Evolutionary conservation across 2,888 invertebrate species (phyloP).

Genomic region (Myopa testacea): DNA sequence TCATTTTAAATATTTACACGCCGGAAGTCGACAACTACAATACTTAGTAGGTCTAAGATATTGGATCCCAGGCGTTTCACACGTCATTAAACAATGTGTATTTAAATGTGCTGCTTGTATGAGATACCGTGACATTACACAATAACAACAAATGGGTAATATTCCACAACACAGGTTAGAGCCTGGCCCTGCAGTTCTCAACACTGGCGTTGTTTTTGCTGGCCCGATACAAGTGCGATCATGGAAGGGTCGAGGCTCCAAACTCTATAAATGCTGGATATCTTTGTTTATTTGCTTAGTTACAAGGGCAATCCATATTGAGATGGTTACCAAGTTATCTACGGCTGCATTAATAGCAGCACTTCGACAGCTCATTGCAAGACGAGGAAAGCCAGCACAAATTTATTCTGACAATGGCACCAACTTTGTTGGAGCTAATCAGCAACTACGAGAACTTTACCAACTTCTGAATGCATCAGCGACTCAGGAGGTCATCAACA

Average conservation of each 20-base stretch:
- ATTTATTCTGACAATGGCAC: constrained; percentile 44
- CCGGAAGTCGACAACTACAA: constrained; percentile 43
- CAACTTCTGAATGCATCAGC: constrained; percentile 19
- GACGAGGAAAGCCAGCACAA: constrained; percentile 42
- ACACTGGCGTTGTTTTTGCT: constrained; percentile 50
- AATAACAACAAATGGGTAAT: constrained; percentile 46
- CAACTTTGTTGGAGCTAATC: constrained; percentile 44
- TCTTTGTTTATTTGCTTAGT: constrained; percentile 52
- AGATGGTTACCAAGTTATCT: constrained; percentile 48
- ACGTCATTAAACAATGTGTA: constrained; percentile 41
- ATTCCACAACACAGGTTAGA: constrained; percentile 45
- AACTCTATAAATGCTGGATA: constrained; percentile 51
- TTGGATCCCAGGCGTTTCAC: constrained; percentile 38
- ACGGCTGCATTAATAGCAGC: constrained; percentile 53
- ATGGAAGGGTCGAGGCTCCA: constrained; percentile 48
- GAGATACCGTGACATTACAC: constrained; percentile 35
- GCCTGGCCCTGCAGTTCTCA: constrained; percentile 46
- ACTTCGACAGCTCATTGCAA: constrained; percentile 52
- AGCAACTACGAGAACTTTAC: constrained; percentile 38
- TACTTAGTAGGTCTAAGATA: constrained; percentile 42
- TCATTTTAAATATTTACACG: constrained; percentile 42
- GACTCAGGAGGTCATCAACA: constrained; percentile 19
- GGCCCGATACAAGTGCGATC: constrained; percentile 48
- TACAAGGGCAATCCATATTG: constrained; percentile 55
- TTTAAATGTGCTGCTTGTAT: constrained; percentile 44